phyloP scores from a whole-genome alignment of 2,888 invertebrate genomes.

The Fragum fragum region DNA sequence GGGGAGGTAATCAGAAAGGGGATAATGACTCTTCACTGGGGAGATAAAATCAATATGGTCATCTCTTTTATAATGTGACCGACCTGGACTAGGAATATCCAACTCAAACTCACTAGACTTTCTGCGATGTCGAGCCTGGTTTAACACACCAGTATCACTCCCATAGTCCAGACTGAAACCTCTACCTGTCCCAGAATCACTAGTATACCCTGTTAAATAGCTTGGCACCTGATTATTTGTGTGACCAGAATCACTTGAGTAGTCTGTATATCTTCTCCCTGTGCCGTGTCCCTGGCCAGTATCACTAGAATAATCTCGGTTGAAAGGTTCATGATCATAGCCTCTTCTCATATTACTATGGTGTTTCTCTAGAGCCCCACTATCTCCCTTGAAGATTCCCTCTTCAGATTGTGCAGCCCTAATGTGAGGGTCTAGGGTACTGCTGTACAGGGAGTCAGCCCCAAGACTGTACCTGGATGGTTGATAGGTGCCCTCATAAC shows the following conservation, averaged over 20 bases:
- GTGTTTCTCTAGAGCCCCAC: slow-evolving; percentile 50
- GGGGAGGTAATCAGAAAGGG: slow-evolving; percentile 52
- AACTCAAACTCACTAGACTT: slow-evolving; percentile 63
- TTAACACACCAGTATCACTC: slow-evolving; percentile 51
- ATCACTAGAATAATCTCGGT: slow-evolving; percentile 58
- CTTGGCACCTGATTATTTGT: slow-evolving; percentile 5
- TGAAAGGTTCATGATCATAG: slow-evolving; percentile 47
- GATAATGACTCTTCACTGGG: slow-evolving; percentile 61
- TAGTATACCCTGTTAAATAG: slow-evolving; percentile 42
- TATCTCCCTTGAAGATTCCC: slow-evolving; percentile 32
- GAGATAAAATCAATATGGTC: slow-evolving; percentile 56
- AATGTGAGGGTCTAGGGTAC: slow-evolving; percentile 43
- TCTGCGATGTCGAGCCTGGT: slow-evolving; percentile 36
- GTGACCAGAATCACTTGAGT: slow-evolving; percentile 47
- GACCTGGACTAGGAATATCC: slow-evolving; percentile 63
- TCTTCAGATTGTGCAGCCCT: slow-evolving; percentile 37
- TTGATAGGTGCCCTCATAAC: slow-evolving; percentile 63
- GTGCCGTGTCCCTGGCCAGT: slow-evolving; percentile 27
- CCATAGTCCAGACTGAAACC: slow-evolving; percentile 38
- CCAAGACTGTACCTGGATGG: slow-evolving; percentile 76
- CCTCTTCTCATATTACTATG: slow-evolving; percentile 47
- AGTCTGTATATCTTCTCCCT: slow-evolving; percentile 18
- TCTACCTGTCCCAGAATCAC: slow-evolving; percentile 30
- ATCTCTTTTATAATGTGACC: slow-evolving; percentile 47
- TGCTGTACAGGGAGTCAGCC: slow-evolving; percentile 57